phyloP scores from a whole-genome alignment of 1,140 invertebrate species.

The Dendrolimus punctatus region DNA sequence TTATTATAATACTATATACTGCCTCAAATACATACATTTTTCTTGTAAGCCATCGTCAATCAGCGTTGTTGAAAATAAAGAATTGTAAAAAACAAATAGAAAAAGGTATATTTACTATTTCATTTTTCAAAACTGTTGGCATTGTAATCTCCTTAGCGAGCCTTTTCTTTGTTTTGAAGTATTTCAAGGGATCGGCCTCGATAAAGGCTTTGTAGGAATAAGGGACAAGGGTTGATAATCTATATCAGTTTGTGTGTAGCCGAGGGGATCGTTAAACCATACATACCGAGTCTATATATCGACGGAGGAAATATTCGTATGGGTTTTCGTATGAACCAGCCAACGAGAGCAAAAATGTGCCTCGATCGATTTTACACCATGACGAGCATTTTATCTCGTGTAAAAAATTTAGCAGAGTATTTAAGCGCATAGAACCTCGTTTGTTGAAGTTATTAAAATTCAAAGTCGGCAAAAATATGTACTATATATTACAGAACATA shows the following conservation, averaged over 20 bases:
- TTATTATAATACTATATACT: too few relatives aligned
- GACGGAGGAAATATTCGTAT: constrained; percentile 8
- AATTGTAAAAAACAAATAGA: too few relatives aligned
- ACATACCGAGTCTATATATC: constrained; percentile 3
- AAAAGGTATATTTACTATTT: constrained; percentile 21
- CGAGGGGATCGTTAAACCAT: constrained; percentile 27
- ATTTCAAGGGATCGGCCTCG: constrained; percentile 29
- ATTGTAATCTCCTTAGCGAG: constrained; percentile 42
- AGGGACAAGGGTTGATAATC: constrained; percentile 41
- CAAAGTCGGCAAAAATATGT: too few relatives aligned
- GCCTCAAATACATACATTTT: too few relatives aligned
- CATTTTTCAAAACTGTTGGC: constrained; percentile 24
- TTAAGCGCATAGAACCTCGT: not conserved
- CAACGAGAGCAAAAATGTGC: constrained; percentile 8
- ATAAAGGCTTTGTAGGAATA: constrained; percentile 33
- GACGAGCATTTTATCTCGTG: constrained; percentile 8
- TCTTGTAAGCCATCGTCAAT: too few relatives aligned
- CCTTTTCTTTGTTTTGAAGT: constrained; percentile 50
- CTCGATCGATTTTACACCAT: constrained; percentile 10
- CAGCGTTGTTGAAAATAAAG: too few relatives aligned
- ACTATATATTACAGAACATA: too few relatives aligned
- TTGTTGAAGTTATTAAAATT: not conserved
- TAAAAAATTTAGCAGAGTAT: not conserved
- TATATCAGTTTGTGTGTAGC: constrained; percentile 44
- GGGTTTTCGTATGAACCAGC: constrained; percentile 4